phyloP scores from a whole-genome alignment of 2,113 vertebrate species.

The Odocoileus virginianus region DNA sequence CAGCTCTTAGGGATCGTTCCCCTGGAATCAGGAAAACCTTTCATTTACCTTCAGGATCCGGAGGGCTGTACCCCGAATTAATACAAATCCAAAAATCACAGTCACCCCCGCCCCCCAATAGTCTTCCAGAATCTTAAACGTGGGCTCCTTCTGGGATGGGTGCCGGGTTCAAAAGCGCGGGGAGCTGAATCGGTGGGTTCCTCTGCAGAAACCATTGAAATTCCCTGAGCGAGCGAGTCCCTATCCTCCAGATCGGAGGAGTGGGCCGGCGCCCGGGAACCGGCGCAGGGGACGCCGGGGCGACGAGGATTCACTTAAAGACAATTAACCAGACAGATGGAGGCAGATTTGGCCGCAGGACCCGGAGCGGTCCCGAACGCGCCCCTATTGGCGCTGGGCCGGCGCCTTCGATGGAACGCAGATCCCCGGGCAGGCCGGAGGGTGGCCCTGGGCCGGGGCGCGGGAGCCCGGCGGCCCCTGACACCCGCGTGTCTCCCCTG shows the following conservation, averaged over 20 bases:
- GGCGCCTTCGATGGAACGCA: neutral
- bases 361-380: neutral
- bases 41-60: neutral
- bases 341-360: neutral
- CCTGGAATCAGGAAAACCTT: neutral
- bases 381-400: neutral
- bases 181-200: neutral
- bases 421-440: neutral
- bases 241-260: neutral
- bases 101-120: neutral
- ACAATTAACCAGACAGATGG: neutral
- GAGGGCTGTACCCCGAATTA: neutral
- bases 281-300: neutral
- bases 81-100: neutral
- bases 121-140: neutral
- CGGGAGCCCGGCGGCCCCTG: neutral
- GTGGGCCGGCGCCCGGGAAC: neutral
- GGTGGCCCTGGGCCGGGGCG: neutral
- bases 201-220: neutral
- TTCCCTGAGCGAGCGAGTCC: neutral
- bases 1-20: neutral
- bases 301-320: neutral
- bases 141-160: neutral
- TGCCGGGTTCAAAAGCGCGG: neutral
- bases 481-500: constrained; percentile 33